phyloP scores from a whole-genome alignment of 1,140 invertebrate genomes.

The Mycetomoellerius zeteki region DNA sequence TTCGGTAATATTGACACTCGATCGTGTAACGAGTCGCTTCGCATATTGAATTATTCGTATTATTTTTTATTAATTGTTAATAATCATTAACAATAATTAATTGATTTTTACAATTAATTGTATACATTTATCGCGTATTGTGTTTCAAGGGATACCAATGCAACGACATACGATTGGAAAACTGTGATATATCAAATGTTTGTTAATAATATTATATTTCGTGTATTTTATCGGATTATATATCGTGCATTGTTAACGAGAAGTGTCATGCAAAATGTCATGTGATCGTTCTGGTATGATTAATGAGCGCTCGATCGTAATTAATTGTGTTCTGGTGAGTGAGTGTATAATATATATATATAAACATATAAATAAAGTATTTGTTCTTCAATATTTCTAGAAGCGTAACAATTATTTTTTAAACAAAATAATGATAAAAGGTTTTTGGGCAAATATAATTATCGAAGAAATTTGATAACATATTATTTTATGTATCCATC shows the following conservation, averaged over 20 bases:
- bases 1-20: background rate
- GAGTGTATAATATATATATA: background rate
- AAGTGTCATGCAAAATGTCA: slow-evolving; percentile 13
- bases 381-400: background rate
- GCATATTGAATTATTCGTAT: background rate
- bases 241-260: background rate
- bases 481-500: too few relatives aligned
- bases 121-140: background rate
- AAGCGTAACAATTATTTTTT: background rate
- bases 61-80: background rate
- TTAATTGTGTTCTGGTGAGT: background rate
- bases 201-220: slow-evolving; percentile 29
- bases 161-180: background rate
- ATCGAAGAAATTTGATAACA: too few relatives aligned
- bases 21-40: background rate
- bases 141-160: background rate
- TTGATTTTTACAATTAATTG: background rate
- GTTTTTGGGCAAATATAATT: background rate
- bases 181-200: background rate
- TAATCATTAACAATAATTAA: background rate
- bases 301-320: slow-evolving; percentile 11
- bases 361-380: too few relatives aligned
- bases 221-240: slow-evolving; percentile 10
- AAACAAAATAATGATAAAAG: background rate
- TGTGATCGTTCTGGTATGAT: background rate